Base-by-base conservation (phyloP, 2,797 vertebrate species). In the Bucorvus abyssinicus region DNA sequence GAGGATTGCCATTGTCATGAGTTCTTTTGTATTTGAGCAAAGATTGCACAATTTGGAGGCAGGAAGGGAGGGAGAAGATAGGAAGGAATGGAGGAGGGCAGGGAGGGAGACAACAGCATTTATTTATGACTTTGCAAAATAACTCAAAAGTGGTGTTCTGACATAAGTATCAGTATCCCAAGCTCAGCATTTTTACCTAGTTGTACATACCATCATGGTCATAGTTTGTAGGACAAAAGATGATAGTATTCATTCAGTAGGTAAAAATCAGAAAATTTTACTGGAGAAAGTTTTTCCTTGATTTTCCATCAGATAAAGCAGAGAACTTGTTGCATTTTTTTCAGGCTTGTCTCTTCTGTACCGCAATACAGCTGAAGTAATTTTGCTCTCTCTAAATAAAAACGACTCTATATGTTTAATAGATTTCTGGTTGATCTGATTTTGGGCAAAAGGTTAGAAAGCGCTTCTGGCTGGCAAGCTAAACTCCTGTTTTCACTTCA, bases 401-500 rank as follows among this genome's bases (percentile, higher is more conserved):
- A 90, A 40, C 21, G 4, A 64, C 47, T 61, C n/a, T 83, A 29
- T 53, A 56, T 1, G 5, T 92, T 84, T 90, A 94, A 92, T 63
- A 67, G 60, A 83, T 89, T 93, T 90, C 34, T 80, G 45, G 49
- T 83, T 80, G n/a, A 93, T 81, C n/a, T 82, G 55, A 74, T 74
- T 50, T 90, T 32, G 84, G 70, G 50, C 64, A 83, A 81, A 96
- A 96, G 86, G 84, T 95, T 86, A 79, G 49, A 14, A 14, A 26
- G n/a, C 69, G 16, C 45, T 95, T 80, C 45, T 65, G 50, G 14
- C n/a, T 84, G 71, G 60, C 21, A 93, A 87, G 88, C 24, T 84
- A 81, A 77, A 92, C 21, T 64, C 60, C 64, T 90, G 60, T 90
- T 94, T 94, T 94, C 27, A 23, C 34, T 94, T 90, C 40, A 82